Evolutionary conservation across 2,113 vertebrate genomes (phyloP).

Genomic region (Pelvicachromis taeniatus): DNA sequence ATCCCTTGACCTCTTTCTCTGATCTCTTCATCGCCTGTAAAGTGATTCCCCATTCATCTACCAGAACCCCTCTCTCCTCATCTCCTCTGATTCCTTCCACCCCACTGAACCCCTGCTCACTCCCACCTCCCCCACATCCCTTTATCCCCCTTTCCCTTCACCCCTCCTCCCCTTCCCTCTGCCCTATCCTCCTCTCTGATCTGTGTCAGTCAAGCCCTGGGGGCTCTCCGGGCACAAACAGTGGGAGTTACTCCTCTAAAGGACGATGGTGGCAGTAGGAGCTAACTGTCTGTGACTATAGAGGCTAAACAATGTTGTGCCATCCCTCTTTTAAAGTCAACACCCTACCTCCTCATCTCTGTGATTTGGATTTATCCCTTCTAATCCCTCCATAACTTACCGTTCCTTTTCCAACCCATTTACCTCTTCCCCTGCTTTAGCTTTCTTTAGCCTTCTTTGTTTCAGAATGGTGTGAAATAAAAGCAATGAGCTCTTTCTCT

Average conservation of each 20-base stretch:
- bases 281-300: not conserved
- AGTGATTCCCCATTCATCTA: constrained; percentile 11
- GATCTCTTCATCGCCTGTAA: constrained; percentile 11
- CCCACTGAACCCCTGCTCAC: not conserved
- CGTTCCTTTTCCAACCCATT: not conserved
- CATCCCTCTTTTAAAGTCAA: not conserved
- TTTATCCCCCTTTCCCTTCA: constrained; percentile 4
- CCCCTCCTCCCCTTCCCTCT: not conserved
- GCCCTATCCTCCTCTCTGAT: constrained; percentile 14
- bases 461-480: constrained; percentile 1
- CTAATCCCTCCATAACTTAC: constrained; percentile 39
- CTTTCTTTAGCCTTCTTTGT: not conserved
- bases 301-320: constrained; percentile 17
- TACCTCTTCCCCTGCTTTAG: not conserved
- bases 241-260: constrained; percentile 27
- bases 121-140: not conserved
- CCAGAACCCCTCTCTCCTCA: not conserved
- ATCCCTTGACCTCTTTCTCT: constrained; percentile 5
- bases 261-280: not conserved
- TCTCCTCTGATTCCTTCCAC: not conserved
- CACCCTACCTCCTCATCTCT: not conserved
- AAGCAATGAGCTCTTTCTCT: not conserved
- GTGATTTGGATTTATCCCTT: constrained; percentile 12
- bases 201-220: constrained; percentile 30
- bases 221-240: constrained; percentile 23